Conservation (phyloP, 2,797 vertebrate genomes). For the Monodelphis domestica region DNA sequence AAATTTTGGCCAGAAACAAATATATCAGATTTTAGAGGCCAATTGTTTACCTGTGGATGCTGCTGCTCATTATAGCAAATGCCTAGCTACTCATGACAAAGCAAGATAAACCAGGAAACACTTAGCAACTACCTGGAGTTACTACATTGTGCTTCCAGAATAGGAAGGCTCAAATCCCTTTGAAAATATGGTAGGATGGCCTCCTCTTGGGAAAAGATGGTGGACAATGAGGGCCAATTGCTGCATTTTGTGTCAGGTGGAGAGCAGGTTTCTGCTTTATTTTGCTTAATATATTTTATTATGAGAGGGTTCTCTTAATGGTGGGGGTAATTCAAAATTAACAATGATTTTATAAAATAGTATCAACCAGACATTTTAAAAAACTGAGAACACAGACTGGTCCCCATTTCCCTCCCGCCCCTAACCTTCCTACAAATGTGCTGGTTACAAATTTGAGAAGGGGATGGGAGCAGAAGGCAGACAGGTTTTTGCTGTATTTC, state of each 20-base stretch:
- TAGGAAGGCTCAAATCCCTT: not conserved
- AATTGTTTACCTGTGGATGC: not conserved
- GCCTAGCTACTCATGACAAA: not conserved
- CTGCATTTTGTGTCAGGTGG: not conserved
- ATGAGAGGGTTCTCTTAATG: not conserved
- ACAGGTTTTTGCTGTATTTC: not conserved
- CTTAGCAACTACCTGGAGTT: not conserved
- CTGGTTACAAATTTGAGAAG: not conserved
- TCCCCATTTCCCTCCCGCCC: not conserved
- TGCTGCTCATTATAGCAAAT: not conserved
- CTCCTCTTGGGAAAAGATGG: not conserved
- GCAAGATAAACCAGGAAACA: not conserved
- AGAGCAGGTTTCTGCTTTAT: not conserved
- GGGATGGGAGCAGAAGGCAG: not conserved
- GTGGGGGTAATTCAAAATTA: not conserved
- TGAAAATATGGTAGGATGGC: not conserved
- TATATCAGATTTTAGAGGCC: not conserved
- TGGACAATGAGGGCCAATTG: not conserved
- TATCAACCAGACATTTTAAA: not conserved
- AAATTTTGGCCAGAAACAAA: not conserved
- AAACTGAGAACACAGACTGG: not conserved
- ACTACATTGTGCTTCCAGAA: not conserved
- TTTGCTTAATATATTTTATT: not conserved
- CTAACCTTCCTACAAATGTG: not conserved
- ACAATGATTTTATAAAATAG: too few species aligned